Percentiles rank a stretch among this genome's conserved stretches.
phyloP scores from a whole-genome alignment of 2,113 vertebrate genomes.

The sheep (Ovis aries) region ARS-UI_Ramb_v3.0 NC_056077.1:26015001-26015500 shows the following conservation, averaged over 20 bases:
- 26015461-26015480: neutral
- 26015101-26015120: too few relatives aligned
- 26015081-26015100: too few relatives aligned
- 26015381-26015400: neutral
- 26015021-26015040: too few relatives aligned
- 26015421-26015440: neutral
- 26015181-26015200: neutral
- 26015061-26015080: too few relatives aligned
- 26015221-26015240: neutral
- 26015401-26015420: neutral
- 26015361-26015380: neutral
- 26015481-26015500: neutral
- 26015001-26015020: too few relatives aligned
- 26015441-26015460: neutral
- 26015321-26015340: neutral
- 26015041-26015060: too few relatives aligned
- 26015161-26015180: neutral
- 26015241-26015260: neutral
- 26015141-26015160: too few relatives aligned
- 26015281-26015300: neutral
- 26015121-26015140: too few relatives aligned
- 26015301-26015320: neutral
- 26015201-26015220: fast-evolving
- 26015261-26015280: neutral
- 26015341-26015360: neutral